Conservation (phyloP, 1,140 invertebrate species). For the Drosophila ercepeae region DNA sequence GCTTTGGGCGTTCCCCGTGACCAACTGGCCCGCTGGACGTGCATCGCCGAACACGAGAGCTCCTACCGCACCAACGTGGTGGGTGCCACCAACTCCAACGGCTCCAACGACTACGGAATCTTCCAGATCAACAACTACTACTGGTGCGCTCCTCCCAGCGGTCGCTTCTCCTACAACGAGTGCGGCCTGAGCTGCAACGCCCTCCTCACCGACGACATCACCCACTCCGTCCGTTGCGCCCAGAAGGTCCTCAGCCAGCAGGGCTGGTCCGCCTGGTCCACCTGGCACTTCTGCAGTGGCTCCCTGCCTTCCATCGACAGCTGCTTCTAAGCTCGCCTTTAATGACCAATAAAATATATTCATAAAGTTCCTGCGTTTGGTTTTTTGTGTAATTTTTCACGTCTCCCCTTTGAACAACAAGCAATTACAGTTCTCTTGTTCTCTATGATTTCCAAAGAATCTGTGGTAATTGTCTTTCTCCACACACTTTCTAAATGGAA, state of each 20-base stretch:
- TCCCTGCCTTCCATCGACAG: slow-evolving; percentile 55
- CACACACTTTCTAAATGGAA: slow-evolving; percentile 53
- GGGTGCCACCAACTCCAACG: slow-evolving; percentile 59
- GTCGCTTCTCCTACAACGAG: slow-evolving; percentile 62
- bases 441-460: background rate
- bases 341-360: slow-evolving; percentile 11
- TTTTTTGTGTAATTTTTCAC: background rate
- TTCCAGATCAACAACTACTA: slow-evolving; percentile 79
- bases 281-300: slow-evolving; percentile 60
- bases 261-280: slow-evolving; percentile 73
- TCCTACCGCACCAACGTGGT: slow-evolving; percentile 49
- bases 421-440: background rate
- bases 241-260: slow-evolving; percentile 60
- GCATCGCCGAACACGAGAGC: slow-evolving; percentile 63
- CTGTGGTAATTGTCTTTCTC: slow-evolving; percentile 22
- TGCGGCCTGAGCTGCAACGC: slow-evolving; percentile 54
- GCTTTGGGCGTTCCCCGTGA: slow-evolving; percentile 61
- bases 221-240: slow-evolving; percentile 64
- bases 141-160: slow-evolving; percentile 66
- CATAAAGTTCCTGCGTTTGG: background rate
- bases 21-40: slow-evolving; percentile 54
- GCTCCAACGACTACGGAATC: slow-evolving; percentile 71
- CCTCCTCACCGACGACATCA: slow-evolving; percentile 61
- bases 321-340: slow-evolving; percentile 43
- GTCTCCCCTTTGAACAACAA: background rate